A percentile compares a stretch with the other conserved stretches of the same genome.
Evolutionary conservation across 1,140 invertebrate species (phyloP).

Genomic region (Papilio machaon): DNA sequence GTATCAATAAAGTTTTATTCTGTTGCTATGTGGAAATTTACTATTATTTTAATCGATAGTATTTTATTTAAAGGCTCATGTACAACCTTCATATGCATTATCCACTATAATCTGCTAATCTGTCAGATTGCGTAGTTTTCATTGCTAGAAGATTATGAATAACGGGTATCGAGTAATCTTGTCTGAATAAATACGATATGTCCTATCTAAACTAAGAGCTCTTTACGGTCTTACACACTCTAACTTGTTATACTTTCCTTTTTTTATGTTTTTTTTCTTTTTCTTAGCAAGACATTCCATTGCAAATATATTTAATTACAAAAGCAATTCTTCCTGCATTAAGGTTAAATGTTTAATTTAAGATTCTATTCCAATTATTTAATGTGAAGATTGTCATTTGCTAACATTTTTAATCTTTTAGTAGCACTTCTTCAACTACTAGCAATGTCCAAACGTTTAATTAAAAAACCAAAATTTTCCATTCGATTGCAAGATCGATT

Average conservation of each 20-base stretch:
- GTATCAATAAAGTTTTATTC: not conserved
- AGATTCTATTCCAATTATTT: too few species aligned
- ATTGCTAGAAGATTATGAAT: not conserved
- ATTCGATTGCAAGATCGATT: not conserved
- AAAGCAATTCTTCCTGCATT: too few species aligned
- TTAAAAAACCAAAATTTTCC: not conserved
- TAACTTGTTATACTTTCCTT: not conserved
- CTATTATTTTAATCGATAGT: not conserved
- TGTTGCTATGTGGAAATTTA: not conserved
- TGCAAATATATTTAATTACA: too few species aligned
- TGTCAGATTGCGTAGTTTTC: not conserved
- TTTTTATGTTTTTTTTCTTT: too few species aligned
- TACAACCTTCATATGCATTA: not conserved
- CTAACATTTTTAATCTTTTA: too few species aligned
- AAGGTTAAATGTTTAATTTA: too few species aligned
- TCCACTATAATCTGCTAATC: conserved; percentile 1
- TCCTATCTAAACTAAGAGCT: not conserved
- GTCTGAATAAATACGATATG: not conserved
- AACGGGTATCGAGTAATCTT: not conserved
- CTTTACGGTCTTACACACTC: not conserved
- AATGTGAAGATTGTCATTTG: too few species aligned
- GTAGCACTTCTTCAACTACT: too few species aligned
- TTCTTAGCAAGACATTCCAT: too few species aligned
- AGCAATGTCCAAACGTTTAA: too few species aligned
- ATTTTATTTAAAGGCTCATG: not conserved